These are phyloP conservation scores for Emydura subglobosa DNA, from an alignment of 2,113 vertebrate genomes.

Conservation along the genomic window DNA sequence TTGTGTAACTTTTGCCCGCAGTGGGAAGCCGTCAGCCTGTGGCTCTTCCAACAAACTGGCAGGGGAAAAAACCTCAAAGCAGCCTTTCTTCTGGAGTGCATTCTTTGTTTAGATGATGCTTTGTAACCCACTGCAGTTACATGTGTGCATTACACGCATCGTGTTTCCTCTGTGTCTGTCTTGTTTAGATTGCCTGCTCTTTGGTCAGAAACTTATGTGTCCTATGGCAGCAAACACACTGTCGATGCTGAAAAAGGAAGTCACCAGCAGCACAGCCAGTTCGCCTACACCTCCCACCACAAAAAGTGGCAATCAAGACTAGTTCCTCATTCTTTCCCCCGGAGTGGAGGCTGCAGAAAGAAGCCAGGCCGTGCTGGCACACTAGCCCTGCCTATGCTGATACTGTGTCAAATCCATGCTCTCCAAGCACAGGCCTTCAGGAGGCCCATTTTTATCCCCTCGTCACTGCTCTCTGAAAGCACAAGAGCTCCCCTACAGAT, in stretches of 20 bases:
- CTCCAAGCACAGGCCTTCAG: rapidly evolving
- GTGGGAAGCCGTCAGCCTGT: not conserved
- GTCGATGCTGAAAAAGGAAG: not conserved
- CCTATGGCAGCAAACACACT: not conserved
- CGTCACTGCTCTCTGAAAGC: rapidly evolving
- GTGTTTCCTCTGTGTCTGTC: not conserved
- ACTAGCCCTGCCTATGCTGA: rapidly evolving
- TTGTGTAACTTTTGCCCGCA: no score
- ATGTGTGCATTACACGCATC: rapidly evolving
- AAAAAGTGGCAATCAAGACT: rapidly evolving
- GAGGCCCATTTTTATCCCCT: not conserved
- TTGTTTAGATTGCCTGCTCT: not conserved
- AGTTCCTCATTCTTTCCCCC: not conserved
- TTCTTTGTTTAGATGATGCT: not conserved
- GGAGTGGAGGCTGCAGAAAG: rapidly evolving
- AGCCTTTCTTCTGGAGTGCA: not conserved
- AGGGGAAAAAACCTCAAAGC: not conserved
- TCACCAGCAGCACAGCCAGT: not conserved
- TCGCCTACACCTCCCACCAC: rapidly evolving
- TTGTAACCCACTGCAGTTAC: not conserved
- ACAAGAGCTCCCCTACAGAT: not conserved
- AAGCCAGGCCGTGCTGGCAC: rapidly evolving
- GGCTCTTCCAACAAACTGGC: not conserved
- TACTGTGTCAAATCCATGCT: rapidly evolving
- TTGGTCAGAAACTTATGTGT: not conserved